These are phyloP conservation scores for Drosophila mulleri DNA, from an alignment of 2,888 invertebrate genomes.

Conservation along the genomic window DNA sequence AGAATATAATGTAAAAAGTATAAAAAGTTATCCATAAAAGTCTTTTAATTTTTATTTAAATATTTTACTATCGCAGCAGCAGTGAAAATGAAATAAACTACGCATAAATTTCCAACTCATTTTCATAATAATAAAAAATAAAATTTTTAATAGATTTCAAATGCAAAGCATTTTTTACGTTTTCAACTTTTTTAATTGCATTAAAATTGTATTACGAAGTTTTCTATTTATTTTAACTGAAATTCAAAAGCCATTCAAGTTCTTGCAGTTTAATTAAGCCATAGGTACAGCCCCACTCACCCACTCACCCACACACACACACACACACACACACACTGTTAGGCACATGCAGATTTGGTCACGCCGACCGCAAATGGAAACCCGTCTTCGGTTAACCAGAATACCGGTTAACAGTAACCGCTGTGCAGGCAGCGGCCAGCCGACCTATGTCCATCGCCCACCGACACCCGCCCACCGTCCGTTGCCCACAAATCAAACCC, in stretches of 20 bases:
- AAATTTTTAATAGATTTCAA: conserved; percentile 2
- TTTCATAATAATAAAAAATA: no score
- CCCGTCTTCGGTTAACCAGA: conserved; percentile 51
- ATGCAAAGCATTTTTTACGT: neutral
- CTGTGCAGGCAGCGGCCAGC: conserved; percentile 4
- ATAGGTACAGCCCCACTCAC: neutral
- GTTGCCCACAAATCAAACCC: conserved; percentile 55
- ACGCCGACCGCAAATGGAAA: conserved; percentile 56
- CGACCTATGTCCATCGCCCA: neutral
- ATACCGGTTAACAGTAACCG: conserved; percentile 26
- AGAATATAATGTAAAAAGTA: conserved; percentile 14
- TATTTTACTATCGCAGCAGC: conserved; percentile 30
- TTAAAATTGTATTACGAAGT: neutral
- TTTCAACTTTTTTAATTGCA: neutral
- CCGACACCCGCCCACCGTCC: neutral
- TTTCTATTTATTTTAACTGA: neutral
- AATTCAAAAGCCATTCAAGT: conserved; percentile 31
- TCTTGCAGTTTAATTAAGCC: conserved; percentile 40
- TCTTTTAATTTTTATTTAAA: neutral
- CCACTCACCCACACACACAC: neutral
- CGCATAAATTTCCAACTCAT: neutral
- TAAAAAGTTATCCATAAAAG: neutral
- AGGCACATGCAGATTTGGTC: neutral
- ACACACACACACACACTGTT: neutral
- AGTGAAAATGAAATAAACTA: conserved; percentile 7